Evolutionary conservation across 2,797 vertebrate species (phyloP), one percentile per base, ranked within the genome.

Genomic region (Basileuterus tristriatus): DNA sequence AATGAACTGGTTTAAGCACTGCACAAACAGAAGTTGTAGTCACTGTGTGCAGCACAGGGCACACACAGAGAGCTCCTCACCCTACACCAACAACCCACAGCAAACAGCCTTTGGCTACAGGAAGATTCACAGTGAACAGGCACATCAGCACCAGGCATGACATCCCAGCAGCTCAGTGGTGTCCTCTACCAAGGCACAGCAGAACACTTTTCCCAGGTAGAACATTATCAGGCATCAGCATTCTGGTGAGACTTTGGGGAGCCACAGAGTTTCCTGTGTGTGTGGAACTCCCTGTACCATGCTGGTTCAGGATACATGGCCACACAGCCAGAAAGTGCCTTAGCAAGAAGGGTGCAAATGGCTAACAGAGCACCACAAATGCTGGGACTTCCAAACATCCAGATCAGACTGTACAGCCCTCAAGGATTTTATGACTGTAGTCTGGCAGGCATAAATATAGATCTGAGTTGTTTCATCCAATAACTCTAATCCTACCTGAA

Each of bases 241-340:
- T 47, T 16, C 65, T 0, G 1, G 21, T 34, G 43, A 69, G 19
- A 46, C 16, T 43, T 3, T 2, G 12, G 14, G n/a, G 3, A 60
- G 43, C 36, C 36, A 13, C 0, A 4, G 52, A 63, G 29, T 70
- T 27, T 47, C 39, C 18, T 59, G 9, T 27, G 47, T 6, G 1
- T 21, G 27, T 62, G 32, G 9, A 84, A 5, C 17, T 27, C 36
- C n/a, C 14, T 2, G 39, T 22, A n/a, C 26, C 39, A 11, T 0
- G 13, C 0, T 50, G 27, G 47, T 58, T 83, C 43, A 74, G 55
- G n/a, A 53, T 12, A 63, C 13, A 6, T 0, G 8, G 34, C 37
- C 18, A 2, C 3, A 0, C 4, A 29, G 2, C 37, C 43, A 63
- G 30, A 72, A 94, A 34, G 34, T 20, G 12, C 36, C 58, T 41